Base-by-base conservation (phyloP, 2,113 vertebrate species). In the Cairina moschata region DNA sequence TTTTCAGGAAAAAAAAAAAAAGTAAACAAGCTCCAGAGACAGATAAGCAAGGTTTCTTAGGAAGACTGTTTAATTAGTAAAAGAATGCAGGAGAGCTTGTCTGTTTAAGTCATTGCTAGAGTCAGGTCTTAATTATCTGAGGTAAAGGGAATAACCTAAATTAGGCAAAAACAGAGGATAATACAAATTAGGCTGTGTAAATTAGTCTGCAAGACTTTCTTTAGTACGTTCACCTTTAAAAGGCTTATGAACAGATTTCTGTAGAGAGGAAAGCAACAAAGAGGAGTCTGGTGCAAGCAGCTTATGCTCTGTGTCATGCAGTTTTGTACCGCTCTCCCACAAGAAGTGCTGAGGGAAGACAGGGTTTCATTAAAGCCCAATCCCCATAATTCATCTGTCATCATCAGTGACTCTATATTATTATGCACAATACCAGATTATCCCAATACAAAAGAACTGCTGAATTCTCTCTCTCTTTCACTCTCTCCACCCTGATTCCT, bases 1-100 rank as follows among this genome's bases (percentile, higher is more conserved):
- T 40, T 40, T 50, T 26, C 12, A 23, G 8, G 58, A 20, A 48
- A 95, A 74, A 86, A 26, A 1, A 14, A 14, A 44, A 66, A 68
- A 48, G 10, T 69, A 72, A 83, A 78, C 17, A 12, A 54, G 38
- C 54, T 84, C 62, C 84, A 85, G 38, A 72, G 31, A 82, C 62
- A 79, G 94, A 97, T 96, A 97, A 96, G 86, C 66, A 56, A 92
- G 21, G 29, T 84, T 93, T 89, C 68, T 52, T 84, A 96, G 65
- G 77, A 95, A 89, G 66, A 76, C 62, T 89, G 80, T 88, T 96
- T 92, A 87, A 95, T 95, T 92, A 92, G 75, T 48, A 79, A 66
- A 95, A 95, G 86, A 93, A 95, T 79, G 91, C 67, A 87, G 81
- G 40, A 92, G 58, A 85, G 69, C 81, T 91, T 86, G 86, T 92